Evolutionary conservation across 2,888 invertebrate genomes (phyloP), one percentile per base, ranked within the genome.

Genomic region (Drosophila recens): DNA sequence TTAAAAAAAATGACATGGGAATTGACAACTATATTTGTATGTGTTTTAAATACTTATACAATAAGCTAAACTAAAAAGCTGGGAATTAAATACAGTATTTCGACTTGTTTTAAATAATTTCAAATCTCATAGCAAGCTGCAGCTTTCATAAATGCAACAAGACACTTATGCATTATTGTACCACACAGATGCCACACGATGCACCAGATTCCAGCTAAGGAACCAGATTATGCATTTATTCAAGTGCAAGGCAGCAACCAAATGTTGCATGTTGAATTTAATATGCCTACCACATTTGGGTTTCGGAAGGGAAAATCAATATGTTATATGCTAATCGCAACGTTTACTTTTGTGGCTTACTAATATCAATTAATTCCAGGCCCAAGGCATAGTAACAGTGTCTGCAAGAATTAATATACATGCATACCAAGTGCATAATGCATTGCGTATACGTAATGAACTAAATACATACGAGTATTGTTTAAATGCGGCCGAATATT

Each of bases 211-310:
- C 46, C 2, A 43, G 10, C 62, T 36, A 17, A 20, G 13, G 27
- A 33, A 15, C 43, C 53, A 58, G 81, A 83, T 75, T 82, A 82
- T 80, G 81, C 48, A 89, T 72, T 89, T 67, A 68, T 82, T 74
- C 67, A 49, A 84, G 82, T 78, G 75, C 67, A 68, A 61, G 63
- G 53, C 36, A 51, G 70, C 68, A 68, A 80, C 51, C 51, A 45
- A 52, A 45, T 67, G 65, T 54, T 46, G 63, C 63, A 45, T 56
- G 59, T 49, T 40, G 59, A 43, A 36, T 57, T 52, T 54, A 57
- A 23, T 64, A 56, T 54, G n/a, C 17, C 59, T 49, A 33, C 33
- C 59, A 33, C 42, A 61, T 15, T 23, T 53, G n/a, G 10, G 27
- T 11, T 40, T 23, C 1, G 34, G 20, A 13, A 33, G 63, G 10